Base-by-base conservation (phyloP, 2,797 vertebrate species). In the Telmatherina bonti region DNA sequence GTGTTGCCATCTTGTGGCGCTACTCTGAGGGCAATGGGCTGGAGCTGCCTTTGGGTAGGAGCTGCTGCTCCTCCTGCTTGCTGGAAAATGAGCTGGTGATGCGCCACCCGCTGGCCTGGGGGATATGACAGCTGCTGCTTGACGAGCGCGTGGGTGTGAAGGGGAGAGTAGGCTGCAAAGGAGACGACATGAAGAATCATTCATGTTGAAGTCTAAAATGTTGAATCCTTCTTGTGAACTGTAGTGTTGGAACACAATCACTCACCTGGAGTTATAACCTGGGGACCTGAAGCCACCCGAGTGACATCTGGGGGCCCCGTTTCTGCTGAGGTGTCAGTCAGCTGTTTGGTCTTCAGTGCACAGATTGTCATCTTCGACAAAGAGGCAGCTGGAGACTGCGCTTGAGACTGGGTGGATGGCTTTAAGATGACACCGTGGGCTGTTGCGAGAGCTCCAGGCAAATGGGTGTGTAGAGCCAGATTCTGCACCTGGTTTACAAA, bases 51-150 rank as follows among this genome's bases (percentile, higher is more conserved):
- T 70, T 95, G 96, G 85, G 93, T 87, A 45, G 78, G 45, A 38
- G 75, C 24, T 22, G 75, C 24, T 22, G 78, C 83, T 52, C 67
- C 84, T 56, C 89, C 31, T 31, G 89, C 81, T 70, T 92, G 94
- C 31, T 97, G 96, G 78, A 97, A 36, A 76, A 97, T 92, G 88
- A 97, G 93, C 84, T 96, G 96, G 90, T 96, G 96, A 74, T 96
- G 95, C 2, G 96, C 93, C 82, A 94, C 87, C 82, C 94, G 96
- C 73, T 95, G 93, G 84, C 93, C 87, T 9, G 94, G 83, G 5
- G 95, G 91, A 69, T 86, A 83, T 74, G 96, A 94, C 81, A 94
- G 92, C 70, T 95, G 95, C 91, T 97, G 96, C 86, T 96, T 96
- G 66, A 96, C 92, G 77, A 97, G 80, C 83, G 95, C 81, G 86